These are phyloP conservation scores for Eupithecia subfuscata DNA, from an alignment of 2,888 invertebrate genomes.

Conservation along the genomic window DNA sequence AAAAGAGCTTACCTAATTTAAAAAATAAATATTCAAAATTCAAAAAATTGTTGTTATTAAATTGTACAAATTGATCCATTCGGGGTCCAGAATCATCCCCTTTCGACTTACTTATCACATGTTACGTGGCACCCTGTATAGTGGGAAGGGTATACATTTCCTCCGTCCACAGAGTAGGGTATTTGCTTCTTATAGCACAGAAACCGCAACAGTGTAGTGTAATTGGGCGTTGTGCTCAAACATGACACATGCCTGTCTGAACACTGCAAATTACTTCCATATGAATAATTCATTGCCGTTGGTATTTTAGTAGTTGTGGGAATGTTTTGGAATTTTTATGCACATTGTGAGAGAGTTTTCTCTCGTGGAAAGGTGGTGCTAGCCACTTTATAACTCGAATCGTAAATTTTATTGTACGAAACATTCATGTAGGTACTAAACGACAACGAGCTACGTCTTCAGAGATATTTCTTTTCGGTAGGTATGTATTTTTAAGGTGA, in stretches of 20 bases:
- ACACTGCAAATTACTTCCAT: constrained; percentile 51
- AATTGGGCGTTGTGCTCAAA: constrained; percentile 51
- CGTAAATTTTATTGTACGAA: constrained; percentile 31
- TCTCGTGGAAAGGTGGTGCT: constrained; percentile 26
- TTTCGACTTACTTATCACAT: too few species aligned
- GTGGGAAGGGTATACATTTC: constrained; percentile 37
- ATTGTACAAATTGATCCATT: too few species aligned
- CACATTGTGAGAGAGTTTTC: constrained; percentile 27
- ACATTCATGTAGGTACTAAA: constrained; percentile 19
- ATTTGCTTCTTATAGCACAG: constrained; percentile 45
- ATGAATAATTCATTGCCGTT: constrained; percentile 47
- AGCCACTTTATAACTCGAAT: constrained; percentile 31
- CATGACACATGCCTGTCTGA: constrained; percentile 50
- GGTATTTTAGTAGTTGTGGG: constrained; percentile 31
- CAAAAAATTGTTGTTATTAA: too few species aligned
- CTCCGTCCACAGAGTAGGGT: constrained; percentile 31
- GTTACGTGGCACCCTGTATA: too few species aligned
- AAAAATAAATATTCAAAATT: too few species aligned
- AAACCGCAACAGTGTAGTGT: constrained; percentile 48
- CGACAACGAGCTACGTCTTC: constrained; percentile 16
- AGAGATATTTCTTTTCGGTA: constrained; percentile 12
- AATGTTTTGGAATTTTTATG: constrained; percentile 37
- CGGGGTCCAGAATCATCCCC: too few species aligned
- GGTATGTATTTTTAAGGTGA: neutral
- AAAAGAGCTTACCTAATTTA: too few species aligned